These are phyloP conservation scores for Troides helena DNA, from an alignment of 2,888 invertebrate genomes.

Conservation along the genomic window DNA sequence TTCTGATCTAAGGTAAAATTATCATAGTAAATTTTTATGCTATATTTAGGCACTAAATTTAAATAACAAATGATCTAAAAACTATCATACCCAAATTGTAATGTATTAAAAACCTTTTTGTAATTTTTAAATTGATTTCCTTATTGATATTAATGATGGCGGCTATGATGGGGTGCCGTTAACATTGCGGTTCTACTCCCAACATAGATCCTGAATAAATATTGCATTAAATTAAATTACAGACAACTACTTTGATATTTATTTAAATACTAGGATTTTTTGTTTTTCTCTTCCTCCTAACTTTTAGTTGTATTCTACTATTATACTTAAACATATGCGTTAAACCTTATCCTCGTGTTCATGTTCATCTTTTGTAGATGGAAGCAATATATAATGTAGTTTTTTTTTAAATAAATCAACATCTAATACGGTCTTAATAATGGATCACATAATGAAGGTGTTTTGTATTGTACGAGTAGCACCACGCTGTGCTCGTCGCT, in stretches of 20 bases:
- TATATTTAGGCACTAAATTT: not conserved
- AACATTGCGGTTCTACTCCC: not conserved
- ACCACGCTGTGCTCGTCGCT: not conserved
- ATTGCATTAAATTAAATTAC: not conserved
- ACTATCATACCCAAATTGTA: no score
- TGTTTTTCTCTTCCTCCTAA: no score
- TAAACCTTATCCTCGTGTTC: no score
- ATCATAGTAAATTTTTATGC: not conserved
- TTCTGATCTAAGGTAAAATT: no score
- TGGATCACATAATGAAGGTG: not conserved
- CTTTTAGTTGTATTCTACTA: no score
- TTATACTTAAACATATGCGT: no score
- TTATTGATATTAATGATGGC: not conserved
- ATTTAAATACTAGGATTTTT: no score
- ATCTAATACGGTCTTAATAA: not conserved
- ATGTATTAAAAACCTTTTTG: not conserved
- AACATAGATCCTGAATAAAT: not conserved
- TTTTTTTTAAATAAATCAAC: no score
- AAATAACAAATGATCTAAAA: no score
- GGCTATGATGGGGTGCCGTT: not conserved
- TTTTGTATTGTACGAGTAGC: not conserved
- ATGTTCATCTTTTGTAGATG: no score
- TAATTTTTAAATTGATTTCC: not conserved
- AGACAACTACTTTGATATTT: not conserved
- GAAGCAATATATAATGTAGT: no score